Conservation (phyloP, 2,797 vertebrate genomes). For the Zenarchopterus dispar region DNA sequence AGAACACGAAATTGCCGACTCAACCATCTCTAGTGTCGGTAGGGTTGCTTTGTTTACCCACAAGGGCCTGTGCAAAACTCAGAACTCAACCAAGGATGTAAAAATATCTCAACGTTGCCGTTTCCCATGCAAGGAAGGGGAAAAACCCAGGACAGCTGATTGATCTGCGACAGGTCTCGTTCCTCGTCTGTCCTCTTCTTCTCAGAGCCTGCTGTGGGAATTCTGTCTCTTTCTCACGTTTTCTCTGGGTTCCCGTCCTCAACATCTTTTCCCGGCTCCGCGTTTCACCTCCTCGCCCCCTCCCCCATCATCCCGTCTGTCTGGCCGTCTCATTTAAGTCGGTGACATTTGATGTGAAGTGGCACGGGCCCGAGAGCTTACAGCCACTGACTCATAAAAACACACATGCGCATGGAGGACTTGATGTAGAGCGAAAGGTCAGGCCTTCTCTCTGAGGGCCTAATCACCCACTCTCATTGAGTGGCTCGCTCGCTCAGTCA, state of each 20-base stretch:
- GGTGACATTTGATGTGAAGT: constrained; percentile 81
- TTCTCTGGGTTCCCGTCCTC: constrained; percentile 3
- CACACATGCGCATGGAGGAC: constrained; percentile 64
- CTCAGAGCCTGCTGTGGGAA: constrained; percentile 16
- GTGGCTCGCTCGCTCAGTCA: constrained; percentile 72
- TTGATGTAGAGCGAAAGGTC: constrained; percentile 81
- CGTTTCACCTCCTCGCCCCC: neutral
- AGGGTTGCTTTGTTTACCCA: constrained; percentile 44
- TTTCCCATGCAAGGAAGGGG: constrained; percentile 53
- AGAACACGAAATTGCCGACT: constrained; percentile 62
- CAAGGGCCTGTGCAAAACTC: constrained; percentile 46
- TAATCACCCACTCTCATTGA: constrained; percentile 83
- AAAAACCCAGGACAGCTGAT: constrained; percentile 43
- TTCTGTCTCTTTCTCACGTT: constrained; percentile 3
- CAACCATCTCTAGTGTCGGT: constrained; percentile 41
- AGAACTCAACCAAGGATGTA: constrained; percentile 50
- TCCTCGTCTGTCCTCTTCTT: constrained; percentile 11
- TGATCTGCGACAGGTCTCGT: constrained; percentile 51
- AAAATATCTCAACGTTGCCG: constrained; percentile 58
- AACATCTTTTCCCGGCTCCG: constrained; percentile 16
- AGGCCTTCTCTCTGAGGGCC: constrained; percentile 77
- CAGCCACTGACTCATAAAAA: constrained; percentile 77
- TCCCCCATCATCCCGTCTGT: constrained; percentile 32
- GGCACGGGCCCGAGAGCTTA: constrained; percentile 60
- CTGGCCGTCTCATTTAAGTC: constrained; percentile 70